Evolutionary conservation across 2,888 invertebrate species (phyloP).

Genomic region (Rhodophaea formosa): DNA sequence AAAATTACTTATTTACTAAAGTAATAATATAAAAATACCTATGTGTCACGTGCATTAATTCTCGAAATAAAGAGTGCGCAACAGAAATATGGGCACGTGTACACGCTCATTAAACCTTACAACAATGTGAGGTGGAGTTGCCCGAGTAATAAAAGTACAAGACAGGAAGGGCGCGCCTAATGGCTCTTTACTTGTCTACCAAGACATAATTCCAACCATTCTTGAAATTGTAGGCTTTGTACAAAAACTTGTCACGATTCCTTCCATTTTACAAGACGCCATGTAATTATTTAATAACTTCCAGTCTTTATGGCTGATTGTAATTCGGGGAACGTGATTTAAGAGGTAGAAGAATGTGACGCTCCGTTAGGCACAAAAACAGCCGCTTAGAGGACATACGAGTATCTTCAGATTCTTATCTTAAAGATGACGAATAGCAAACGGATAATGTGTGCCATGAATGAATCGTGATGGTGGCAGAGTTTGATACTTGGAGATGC

Average conservation of each 20-base stretch:
- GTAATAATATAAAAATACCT: neutral
- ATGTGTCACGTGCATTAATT: neutral
- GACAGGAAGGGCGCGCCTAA: constrained; percentile 76
- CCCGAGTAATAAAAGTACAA: constrained; percentile 70
- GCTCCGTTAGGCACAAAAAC: neutral
- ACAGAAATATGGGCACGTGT: constrained; percentile 47
- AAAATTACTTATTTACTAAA: neutral
- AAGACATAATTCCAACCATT: constrained; percentile 21
- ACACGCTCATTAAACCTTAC: constrained; percentile 61
- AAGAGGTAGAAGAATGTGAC: neutral
- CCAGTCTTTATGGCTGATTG: neutral
- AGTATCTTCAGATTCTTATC: constrained; percentile 38
- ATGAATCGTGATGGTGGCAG: constrained; percentile 59
- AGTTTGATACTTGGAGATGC: constrained; percentile 54
- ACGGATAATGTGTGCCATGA: constrained; percentile 53
- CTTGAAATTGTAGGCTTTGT: neutral
- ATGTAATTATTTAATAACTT: neutral
- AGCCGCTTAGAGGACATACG: neutral
- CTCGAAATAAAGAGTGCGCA: constrained; percentile 28
- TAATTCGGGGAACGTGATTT: neutral
- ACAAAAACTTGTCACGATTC: constrained; percentile 5
- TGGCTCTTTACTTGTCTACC: constrained; percentile 44
- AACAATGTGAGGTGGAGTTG: constrained; percentile 76
- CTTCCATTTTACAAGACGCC: neutral
- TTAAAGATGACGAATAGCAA: constrained; percentile 42